Base-by-base conservation (phyloP, 1,140 invertebrate species). In the Coptotermes formosanus region DNA sequence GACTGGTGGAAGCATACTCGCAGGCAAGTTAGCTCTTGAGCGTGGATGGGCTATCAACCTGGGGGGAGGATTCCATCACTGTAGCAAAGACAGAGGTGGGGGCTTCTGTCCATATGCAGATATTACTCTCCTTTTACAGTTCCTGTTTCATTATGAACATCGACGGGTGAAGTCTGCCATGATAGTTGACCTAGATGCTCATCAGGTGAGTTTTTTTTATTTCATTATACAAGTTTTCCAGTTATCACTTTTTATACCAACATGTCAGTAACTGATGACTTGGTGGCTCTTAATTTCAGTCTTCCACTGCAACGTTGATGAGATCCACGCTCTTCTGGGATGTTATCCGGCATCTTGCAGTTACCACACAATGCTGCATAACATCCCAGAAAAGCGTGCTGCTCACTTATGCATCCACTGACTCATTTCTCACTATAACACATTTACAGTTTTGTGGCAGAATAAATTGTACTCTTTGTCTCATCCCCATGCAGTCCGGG, bases 101-200 rank as follows among this genome's bases (percentile, higher is more conserved):
- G 97, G 97, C 7, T 98, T 98, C 91, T 98, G 97, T 92, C 93
- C 95, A 2, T 98, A 97, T 91, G 97, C 97, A 16, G 97, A 97
- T 90, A 97, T 98, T 59, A 96, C 96, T 2, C 90, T 97, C 69
- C 91, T 96, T 0, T 92, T 97, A 23, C 91, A 93, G 84, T 95
- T 94, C 88, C 89, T 97, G 9, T 94, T 96, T 83, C 90, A 93
- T 25, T 90, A 92, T 88, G 91, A 93, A 86, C 88, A 91, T 30
- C 89, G 90, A 19, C 88, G 90, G 45, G 93, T 96, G 19, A 91
- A 93, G 86, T 95, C 93, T 86, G 94, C 94, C 21, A 96, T 98
- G 95, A 97, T 98, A 89, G 93, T 98, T 32, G 97, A 98, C 91
- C 92, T 98, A 89, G 97, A 98, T 92, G 97, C 97, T 52, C 97